Evolutionary conservation across 1,140 invertebrate genomes (phyloP).

Genomic region (Contarinia nasturtii): DNA sequence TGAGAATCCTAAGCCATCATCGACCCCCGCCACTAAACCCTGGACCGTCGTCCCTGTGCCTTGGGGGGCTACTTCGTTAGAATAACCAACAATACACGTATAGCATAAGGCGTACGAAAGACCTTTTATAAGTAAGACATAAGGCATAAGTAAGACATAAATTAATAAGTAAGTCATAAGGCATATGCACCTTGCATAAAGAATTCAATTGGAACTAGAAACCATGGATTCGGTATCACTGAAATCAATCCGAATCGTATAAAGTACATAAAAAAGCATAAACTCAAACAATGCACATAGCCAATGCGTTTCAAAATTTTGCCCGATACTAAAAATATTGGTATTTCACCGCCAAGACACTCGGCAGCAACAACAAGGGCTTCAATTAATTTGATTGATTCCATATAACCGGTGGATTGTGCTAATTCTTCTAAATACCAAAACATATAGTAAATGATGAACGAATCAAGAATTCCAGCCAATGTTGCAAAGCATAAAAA

Average conservation of each 20-base stretch:
- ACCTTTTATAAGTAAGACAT: too few species aligned
- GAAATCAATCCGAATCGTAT: conserved; percentile 46
- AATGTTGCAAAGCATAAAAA: conserved; percentile 50
- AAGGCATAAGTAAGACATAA: too few species aligned
- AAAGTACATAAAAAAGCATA: conserved; percentile 49
- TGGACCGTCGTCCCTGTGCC: conserved; percentile 66
- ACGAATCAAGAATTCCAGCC: conserved; percentile 53
- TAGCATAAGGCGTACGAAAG: conserved; percentile 62
- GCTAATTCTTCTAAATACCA: conserved; percentile 61
- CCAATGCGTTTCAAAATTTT: conserved; percentile 50
- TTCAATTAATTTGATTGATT: conserved; percentile 54
- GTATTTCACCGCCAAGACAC: conserved; percentile 50
- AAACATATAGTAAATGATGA: conserved; percentile 60
- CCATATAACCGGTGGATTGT: conserved; percentile 29
- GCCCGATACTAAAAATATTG: conserved; percentile 51
- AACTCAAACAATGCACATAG: conserved; percentile 46
- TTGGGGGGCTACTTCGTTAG: conserved; percentile 47
- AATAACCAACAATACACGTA: conserved; percentile 57
- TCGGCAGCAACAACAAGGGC: conserved; percentile 52
- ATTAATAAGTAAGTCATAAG: too few species aligned
- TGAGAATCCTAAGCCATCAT: conserved; percentile 50
- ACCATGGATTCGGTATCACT: conserved; percentile 50
- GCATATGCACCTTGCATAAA: conserved; percentile 40
- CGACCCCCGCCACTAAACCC: conserved; percentile 62
- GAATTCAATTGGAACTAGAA: conserved; percentile 45